Conservation (phyloP, 2,797 vertebrate genomes). For the Typhlichthys subterraneus region DNA sequence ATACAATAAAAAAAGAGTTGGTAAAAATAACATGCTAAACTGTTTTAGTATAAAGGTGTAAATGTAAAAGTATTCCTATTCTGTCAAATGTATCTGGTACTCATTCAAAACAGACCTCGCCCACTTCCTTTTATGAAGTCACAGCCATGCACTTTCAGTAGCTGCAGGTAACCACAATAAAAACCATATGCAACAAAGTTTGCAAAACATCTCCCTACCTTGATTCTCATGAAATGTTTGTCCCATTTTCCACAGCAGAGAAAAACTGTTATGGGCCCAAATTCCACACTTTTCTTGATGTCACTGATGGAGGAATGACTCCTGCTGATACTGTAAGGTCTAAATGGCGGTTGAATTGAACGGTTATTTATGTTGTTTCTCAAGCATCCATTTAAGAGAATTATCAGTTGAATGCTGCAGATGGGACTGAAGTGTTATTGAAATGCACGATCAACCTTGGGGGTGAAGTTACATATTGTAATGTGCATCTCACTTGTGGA, state of each 20-base stretch:
- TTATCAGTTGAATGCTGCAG: conserved; percentile 4
- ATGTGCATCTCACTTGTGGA: conserved; percentile 19
- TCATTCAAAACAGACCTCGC: conserved; percentile 43
- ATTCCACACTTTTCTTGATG: not conserved
- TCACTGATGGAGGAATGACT: conserved; percentile 1
- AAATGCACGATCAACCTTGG: conserved; percentile 21
- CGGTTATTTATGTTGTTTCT: conserved; percentile 1
- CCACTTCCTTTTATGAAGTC: conserved; percentile 74
- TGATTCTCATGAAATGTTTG: conserved; percentile 42
- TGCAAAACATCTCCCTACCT: conserved; percentile 26
- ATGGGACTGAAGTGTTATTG: conserved; percentile 25
- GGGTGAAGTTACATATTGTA: conserved; percentile 14
- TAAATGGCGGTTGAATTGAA: not conserved
- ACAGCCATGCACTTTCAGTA: conserved; percentile 51
- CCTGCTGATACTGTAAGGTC: not conserved
- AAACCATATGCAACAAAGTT: conserved; percentile 51
- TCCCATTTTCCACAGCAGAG: conserved; percentile 37
- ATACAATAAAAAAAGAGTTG: no score
- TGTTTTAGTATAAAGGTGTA: not conserved
- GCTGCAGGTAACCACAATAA: conserved; percentile 69
- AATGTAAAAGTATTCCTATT: no score
- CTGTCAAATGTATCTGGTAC: not conserved
- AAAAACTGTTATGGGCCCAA: conserved; percentile 1
- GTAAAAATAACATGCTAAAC: not conserved
- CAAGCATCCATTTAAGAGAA: not conserved